phyloP scores from a whole-genome alignment of 2,888 invertebrate species.

The Drosophila leonis region DNA sequence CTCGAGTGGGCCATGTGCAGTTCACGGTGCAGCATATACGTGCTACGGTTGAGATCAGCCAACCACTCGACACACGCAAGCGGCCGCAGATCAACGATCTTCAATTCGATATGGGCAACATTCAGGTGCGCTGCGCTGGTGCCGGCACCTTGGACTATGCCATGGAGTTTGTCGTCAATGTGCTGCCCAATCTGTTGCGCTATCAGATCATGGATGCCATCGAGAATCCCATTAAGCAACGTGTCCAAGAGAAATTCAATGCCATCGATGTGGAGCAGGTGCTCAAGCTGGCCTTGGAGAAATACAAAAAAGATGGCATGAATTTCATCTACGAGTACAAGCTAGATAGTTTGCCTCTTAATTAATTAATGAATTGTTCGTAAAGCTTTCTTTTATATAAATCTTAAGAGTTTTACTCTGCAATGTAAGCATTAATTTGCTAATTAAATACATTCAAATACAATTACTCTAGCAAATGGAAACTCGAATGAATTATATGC shows the following conservation, averaged over 20 bases:
- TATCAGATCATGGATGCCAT: slow-evolving; percentile 95
- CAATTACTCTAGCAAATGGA: slow-evolving; percentile 8
- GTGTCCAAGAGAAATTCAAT: slow-evolving; percentile 89
- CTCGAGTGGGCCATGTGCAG: slow-evolving; percentile 90
- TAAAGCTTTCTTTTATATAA: slow-evolving; percentile 4
- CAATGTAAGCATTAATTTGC: slow-evolving; percentile 15
- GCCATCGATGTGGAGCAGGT: slow-evolving; percentile 91
- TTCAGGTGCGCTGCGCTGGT: slow-evolving; percentile 93
- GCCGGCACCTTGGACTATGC: slow-evolving; percentile 94
- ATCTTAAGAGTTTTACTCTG: slow-evolving; percentile 20
- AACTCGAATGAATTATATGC: not conserved
- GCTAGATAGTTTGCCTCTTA: slow-evolving; percentile 5
- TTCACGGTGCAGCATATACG: slow-evolving; percentile 93
- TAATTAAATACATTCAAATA: slow-evolving; percentile 29
- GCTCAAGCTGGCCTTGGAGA: slow-evolving; percentile 89
- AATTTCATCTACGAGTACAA: slow-evolving; percentile 81
- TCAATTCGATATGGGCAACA: slow-evolving; percentile 93
- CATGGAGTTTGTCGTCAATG: slow-evolving; percentile 92
- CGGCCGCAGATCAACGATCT: slow-evolving; percentile 90
- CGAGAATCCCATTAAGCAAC: slow-evolving; percentile 91
- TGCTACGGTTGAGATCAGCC: slow-evolving; percentile 89
- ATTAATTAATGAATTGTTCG: not conserved
- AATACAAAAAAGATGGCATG: slow-evolving; percentile 87
- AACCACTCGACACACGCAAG: slow-evolving; percentile 91
- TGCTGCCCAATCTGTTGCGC: slow-evolving; percentile 93